phyloP scores from a whole-genome alignment of 2,888 invertebrate species.

The Deilephila porcellus region DNA sequence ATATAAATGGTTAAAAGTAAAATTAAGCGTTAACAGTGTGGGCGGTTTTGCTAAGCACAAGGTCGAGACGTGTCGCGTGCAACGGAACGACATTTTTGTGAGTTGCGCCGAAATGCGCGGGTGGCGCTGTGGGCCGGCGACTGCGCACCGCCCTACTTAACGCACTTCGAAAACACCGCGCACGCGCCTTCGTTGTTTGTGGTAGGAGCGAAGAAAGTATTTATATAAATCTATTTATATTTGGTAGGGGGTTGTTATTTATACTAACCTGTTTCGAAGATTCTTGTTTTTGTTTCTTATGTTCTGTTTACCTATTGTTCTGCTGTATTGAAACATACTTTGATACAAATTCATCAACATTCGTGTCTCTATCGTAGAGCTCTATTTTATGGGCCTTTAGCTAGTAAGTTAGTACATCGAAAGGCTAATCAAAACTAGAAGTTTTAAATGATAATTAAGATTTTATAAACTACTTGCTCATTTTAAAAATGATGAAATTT shows the following conservation, averaged over 20 bases:
- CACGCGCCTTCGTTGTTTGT: slow-evolving; percentile 10
- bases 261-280: background rate
- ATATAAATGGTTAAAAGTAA: slow-evolving; percentile 23
- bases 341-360: too few relatives aligned
- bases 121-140: slow-evolving; percentile 40
- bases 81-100: slow-evolving; percentile 41
- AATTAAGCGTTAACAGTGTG: slow-evolving; percentile 4
- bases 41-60: slow-evolving; percentile 19
- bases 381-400: too few relatives aligned
- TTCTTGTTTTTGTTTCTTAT: too few relatives aligned
- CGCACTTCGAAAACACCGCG: slow-evolving; percentile 17
- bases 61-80: slow-evolving; percentile 28
- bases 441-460: too few relatives aligned
- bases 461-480: background rate
- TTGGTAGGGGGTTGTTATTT: background rate
- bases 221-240: background rate
- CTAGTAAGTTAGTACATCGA: too few relatives aligned
- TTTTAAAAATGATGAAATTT: background rate
- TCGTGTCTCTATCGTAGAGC: too few relatives aligned
- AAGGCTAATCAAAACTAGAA: too few relatives aligned
- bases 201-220: slow-evolving; percentile 10
- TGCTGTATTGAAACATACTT: too few relatives aligned
- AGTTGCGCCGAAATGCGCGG: slow-evolving; percentile 44
- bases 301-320: too few relatives aligned
- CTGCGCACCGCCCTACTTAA: slow-evolving; percentile 15